Evolutionary conservation across 2,113 vertebrate genomes (phyloP).

Genomic region (Pitta sordida): DNA sequence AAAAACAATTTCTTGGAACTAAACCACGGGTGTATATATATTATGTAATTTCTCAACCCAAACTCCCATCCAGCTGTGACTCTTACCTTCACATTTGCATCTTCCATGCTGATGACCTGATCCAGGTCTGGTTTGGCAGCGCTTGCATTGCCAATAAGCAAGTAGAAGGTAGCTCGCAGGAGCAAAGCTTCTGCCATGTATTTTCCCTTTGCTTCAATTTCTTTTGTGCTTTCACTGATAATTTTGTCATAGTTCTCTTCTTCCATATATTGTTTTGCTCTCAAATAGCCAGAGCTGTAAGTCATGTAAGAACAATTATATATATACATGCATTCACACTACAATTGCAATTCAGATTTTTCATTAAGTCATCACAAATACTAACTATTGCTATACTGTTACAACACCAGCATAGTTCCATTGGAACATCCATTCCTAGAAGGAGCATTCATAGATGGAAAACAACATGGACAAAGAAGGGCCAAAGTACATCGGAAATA

Average conservation of each 20-base stretch:
- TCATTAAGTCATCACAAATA: not conserved
- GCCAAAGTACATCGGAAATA: not conserved
- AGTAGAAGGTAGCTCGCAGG: slow-evolving; percentile 94
- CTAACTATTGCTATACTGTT: not conserved
- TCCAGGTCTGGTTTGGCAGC: slow-evolving; percentile 95
- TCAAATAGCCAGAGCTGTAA: slow-evolving; percentile 91
- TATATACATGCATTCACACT: not conserved
- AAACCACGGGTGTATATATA: not conserved
- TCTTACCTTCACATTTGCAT: slow-evolving; percentile 92
- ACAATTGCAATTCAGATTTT: not conserved
- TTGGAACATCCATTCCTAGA: not conserved
- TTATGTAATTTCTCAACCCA: not conserved
- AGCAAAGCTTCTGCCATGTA: slow-evolving; percentile 92
- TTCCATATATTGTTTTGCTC: slow-evolving; percentile 98
- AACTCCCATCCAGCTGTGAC: not conserved
- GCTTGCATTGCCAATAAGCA: slow-evolving; percentile 93
- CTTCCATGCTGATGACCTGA: slow-evolving; percentile 91
- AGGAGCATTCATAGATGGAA: not conserved
- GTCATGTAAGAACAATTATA: slow-evolving; percentile 17
- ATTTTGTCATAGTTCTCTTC: slow-evolving; percentile 99
- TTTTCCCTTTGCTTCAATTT: slow-evolving; percentile 89
- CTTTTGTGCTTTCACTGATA: slow-evolving; percentile 97
- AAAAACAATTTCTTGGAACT: not conserved
- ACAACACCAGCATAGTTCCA: not conserved
- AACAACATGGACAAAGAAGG: not conserved